A percentile compares a stretch with the other conserved stretches of the same genome.
Conservation (phyloP, 2,888 invertebrate genomes). For the Cremastinae sp. region DNA sequence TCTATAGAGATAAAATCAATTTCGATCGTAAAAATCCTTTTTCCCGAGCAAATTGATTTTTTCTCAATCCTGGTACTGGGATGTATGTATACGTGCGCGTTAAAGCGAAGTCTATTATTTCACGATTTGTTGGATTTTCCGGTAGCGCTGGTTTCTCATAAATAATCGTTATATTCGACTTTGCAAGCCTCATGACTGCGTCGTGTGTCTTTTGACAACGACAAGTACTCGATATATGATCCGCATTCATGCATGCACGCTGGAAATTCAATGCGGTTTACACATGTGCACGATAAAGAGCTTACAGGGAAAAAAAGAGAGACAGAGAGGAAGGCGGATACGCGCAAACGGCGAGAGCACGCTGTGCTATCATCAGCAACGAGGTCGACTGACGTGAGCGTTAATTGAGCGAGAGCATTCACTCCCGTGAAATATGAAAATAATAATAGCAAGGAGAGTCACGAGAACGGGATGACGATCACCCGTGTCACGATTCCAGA, state of each 20-base stretch:
- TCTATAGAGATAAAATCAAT: not conserved
- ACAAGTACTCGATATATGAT: not conserved
- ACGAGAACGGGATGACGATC: slow-evolving; percentile 4
- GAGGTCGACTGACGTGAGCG: slow-evolving; percentile 23
- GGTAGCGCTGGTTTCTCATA: slow-evolving; percentile 31
- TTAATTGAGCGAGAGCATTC: slow-evolving; percentile 37
- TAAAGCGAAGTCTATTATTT: slow-evolving; percentile 33
- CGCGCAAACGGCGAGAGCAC: slow-evolving; percentile 14
- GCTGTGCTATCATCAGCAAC: slow-evolving; percentile 20
- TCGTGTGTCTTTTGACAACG: slow-evolving; percentile 37
- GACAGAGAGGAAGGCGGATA: slow-evolving; percentile 3
- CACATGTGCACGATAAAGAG: not conserved
- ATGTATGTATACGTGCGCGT: slow-evolving; percentile 7
- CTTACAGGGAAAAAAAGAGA: not conserved
- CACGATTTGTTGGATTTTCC: slow-evolving; percentile 32
- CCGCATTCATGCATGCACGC: not conserved
- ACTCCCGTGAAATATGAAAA: slow-evolving; percentile 17
- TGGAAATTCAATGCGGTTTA: slow-evolving; percentile 12
- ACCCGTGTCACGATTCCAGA: too few species aligned
- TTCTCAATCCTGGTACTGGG: not conserved
- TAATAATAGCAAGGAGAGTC: slow-evolving; percentile 17
- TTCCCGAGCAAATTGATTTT: slow-evolving; percentile 3
- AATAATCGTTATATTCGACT: slow-evolving; percentile 35
- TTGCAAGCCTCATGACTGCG: slow-evolving; percentile 12
- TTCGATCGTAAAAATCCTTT: slow-evolving; percentile 3